These are phyloP conservation scores for Uloborus plumipes DNA, from an alignment of 2,888 invertebrate genomes.

Conservation along the genomic window DNA sequence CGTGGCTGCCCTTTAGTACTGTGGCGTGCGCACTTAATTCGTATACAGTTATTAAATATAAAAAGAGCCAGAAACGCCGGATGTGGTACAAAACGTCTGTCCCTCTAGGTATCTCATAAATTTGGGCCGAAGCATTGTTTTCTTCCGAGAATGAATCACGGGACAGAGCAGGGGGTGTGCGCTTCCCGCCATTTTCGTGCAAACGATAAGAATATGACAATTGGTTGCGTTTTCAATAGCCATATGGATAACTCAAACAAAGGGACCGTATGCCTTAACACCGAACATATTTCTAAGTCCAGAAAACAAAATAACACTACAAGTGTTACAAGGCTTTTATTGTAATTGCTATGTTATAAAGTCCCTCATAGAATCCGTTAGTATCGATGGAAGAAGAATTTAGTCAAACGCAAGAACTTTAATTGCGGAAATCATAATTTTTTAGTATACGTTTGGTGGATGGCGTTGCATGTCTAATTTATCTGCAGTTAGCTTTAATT, in stretches of 20 bases:
- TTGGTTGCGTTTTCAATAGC: constrained; percentile 28
- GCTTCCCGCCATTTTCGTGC: constrained; percentile 24
- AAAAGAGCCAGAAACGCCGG: constrained; percentile 13
- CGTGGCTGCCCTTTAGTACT: not conserved
- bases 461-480: too few relatives aligned
- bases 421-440: too few relatives aligned
- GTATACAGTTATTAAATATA: constrained; percentile 17
- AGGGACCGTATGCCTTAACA: not conserved
- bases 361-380: too few relatives aligned
- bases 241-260: constrained; percentile 4
- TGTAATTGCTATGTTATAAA: too few relatives aligned
- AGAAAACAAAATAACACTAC: not conserved
- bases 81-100: constrained; percentile 39
- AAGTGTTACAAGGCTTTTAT: not conserved
- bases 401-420: too few relatives aligned
- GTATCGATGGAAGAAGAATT: too few relatives aligned
- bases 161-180: not conserved
- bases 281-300: too few relatives aligned
- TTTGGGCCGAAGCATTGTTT: constrained; percentile 29
- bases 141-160: constrained; percentile 30
- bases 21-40: constrained; percentile 20
- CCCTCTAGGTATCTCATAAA: constrained; percentile 25
- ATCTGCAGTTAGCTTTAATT: too few relatives aligned
- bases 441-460: too few relatives aligned
- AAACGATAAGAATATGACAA: constrained; percentile 10